Evolutionary conservation across 2,113 vertebrate genomes (phyloP).

Genomic region (Halcyon senegalensis): DNA sequence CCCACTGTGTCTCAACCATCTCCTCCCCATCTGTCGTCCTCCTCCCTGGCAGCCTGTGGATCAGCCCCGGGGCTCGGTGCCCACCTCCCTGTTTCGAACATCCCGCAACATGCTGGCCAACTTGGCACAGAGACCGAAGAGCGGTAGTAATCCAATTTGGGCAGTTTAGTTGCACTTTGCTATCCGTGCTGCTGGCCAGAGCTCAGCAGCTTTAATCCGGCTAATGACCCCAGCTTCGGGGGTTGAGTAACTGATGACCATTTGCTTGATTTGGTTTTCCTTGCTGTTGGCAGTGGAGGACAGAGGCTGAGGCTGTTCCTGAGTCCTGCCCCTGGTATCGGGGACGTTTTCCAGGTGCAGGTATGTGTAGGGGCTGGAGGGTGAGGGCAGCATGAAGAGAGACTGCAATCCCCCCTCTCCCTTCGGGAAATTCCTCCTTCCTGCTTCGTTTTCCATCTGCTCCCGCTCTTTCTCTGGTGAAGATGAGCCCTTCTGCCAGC

Average conservation of each 20-base stretch:
- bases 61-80: neutral
- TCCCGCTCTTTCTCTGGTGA: neutral
- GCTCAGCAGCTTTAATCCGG: slow-evolving; percentile 55
- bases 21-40: neutral
- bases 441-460: neutral
- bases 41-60: neutral
- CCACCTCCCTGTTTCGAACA: neutral
- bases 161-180: slow-evolving; percentile 65
- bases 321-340: neutral
- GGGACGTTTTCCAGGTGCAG: neutral
- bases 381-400: neutral
- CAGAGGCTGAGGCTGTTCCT: neutral
- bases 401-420: neutral
- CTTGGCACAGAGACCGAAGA: slow-evolving; percentile 25
- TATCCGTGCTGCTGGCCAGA: slow-evolving; percentile 35
- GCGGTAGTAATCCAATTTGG: slow-evolving; percentile 65
- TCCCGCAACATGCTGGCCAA: neutral
- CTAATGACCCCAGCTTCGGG: slow-evolving; percentile 59
- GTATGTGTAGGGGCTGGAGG: neutral
- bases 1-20: rapidly evolving
- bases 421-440: neutral
- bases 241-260: neutral
- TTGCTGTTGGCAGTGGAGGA: neutral
- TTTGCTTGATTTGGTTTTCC: slow-evolving; percentile 50
- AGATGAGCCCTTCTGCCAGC: slow-evolving; percentile 20